Conservation (phyloP, 2,888 invertebrate genomes). For the Phengaris alcon region DNA sequence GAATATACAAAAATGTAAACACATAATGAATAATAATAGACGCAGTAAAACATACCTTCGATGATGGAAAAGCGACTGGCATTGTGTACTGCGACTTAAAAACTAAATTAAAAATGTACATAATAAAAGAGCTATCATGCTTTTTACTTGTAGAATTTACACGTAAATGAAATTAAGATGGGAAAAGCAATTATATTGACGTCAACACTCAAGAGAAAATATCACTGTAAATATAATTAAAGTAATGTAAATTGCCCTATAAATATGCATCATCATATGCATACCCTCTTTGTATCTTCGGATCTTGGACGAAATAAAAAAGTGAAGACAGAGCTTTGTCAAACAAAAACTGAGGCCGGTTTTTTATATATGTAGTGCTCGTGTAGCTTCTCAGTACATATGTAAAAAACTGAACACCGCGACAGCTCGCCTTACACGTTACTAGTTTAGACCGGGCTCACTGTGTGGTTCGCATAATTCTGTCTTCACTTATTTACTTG, state of each 20-base stretch:
- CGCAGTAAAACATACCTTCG: not conserved
- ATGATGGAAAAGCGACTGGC: constrained; percentile 4
- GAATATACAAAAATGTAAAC: too few species aligned
- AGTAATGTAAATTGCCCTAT: not conserved
- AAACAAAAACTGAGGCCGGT: not conserved
- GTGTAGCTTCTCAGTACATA: too few species aligned
- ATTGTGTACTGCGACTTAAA: not conserved
- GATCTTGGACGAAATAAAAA: not conserved
- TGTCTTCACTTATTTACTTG: too few species aligned
- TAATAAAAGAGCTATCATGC: not conserved
- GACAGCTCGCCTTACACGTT: too few species aligned
- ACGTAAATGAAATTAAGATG: not conserved
- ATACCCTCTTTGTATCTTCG: not conserved
- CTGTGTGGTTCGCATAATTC: too few species aligned
- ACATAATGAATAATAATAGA: too few species aligned
- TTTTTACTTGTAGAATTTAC: not conserved
- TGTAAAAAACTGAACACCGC: too few species aligned
- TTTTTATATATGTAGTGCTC: too few species aligned
- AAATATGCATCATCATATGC: too few species aligned
- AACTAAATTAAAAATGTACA: not conserved
- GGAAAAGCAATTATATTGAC: not conserved
- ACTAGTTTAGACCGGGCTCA: too few species aligned
- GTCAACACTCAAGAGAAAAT: not conserved
- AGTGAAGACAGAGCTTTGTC: too few species aligned
- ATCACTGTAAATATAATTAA: not conserved